Evolutionary conservation across 2,797 vertebrate species (phyloP).

Genomic region (Halcyon chelicuti): DNA sequence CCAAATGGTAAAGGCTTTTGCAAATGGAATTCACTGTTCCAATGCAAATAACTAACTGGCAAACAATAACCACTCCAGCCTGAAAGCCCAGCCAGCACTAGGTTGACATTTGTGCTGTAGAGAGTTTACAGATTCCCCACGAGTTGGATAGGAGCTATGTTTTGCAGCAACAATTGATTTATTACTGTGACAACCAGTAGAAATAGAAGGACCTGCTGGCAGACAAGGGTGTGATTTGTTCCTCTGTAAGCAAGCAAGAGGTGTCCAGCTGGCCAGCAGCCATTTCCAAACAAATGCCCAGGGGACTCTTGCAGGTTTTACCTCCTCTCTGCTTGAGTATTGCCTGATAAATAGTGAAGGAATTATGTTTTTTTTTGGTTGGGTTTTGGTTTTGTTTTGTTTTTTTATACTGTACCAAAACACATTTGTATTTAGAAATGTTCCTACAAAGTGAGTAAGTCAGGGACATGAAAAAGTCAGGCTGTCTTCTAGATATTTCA

Average conservation of each 20-base stretch:
- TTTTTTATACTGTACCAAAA: background rate
- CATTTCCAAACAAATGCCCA: background rate
- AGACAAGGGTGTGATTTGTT: slow-evolving; percentile 42
- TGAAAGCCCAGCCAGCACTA: background rate
- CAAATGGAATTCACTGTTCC: slow-evolving; percentile 41
- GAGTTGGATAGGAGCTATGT: slow-evolving; percentile 37
- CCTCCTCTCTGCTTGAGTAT: background rate
- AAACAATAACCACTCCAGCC: slow-evolving; percentile 9
- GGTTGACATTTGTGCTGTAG: slow-evolving; percentile 56
- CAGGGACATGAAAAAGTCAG: background rate
- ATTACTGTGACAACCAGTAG: slow-evolving; percentile 60
- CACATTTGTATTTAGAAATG: background rate
- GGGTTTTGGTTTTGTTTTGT: too few species aligned
- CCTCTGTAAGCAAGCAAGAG: slow-evolving; percentile 12
- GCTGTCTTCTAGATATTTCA: background rate
- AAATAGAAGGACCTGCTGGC: slow-evolving; percentile 57
- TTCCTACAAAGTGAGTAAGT: background rate
- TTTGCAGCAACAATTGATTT: slow-evolving; percentile 63
- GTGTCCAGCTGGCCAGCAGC: slow-evolving; percentile 44
- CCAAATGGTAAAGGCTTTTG: slow-evolving; percentile 15
- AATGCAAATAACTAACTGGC: slow-evolving; percentile 45
- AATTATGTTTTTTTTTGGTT: background rate
- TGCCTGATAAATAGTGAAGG: background rate
- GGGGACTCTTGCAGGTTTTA: background rate
- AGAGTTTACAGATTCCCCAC: slow-evolving; percentile 45